Evolutionary conservation across 2,888 invertebrate species (phyloP).

Genomic region (Cryptops parisi): DNA sequence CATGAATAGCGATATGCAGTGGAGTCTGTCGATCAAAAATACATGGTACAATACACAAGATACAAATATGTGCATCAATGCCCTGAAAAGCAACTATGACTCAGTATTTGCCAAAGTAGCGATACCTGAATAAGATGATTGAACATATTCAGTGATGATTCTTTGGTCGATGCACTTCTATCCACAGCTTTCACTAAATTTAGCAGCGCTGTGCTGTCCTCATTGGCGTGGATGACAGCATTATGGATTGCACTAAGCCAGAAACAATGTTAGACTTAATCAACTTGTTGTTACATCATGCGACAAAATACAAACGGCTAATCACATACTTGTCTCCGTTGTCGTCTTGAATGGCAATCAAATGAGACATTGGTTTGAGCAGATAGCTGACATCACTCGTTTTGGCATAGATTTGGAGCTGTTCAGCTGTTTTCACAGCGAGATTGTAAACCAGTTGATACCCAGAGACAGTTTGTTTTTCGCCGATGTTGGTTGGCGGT

Average conservation of each 20-base stretch:
- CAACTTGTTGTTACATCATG: too few relatives aligned
- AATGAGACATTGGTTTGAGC: not conserved
- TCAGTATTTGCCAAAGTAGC: too few relatives aligned
- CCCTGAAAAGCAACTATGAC: too few relatives aligned
- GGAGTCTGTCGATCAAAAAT: not conserved
- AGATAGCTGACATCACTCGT: not conserved
- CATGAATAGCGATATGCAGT: not conserved
- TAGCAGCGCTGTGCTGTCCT: not conserved
- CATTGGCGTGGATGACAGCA: conserved; percentile 1
- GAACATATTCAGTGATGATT: not conserved
- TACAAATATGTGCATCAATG: too few relatives aligned
- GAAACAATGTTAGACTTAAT: conserved; percentile 1
- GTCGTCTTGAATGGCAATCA: not conserved
- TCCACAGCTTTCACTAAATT: not conserved
- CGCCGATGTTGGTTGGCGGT: too few relatives aligned
- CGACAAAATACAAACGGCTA: not conserved
- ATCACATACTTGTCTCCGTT: not conserved
- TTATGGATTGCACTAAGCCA: conserved; percentile 1
- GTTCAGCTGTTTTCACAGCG: not conserved
- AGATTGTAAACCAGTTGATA: not conserved
- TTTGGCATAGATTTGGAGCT: not conserved
- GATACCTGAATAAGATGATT: not conserved
- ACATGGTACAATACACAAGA: too few relatives aligned
- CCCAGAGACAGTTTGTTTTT: not conserved
- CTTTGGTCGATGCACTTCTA: not conserved